These are phyloP conservation scores for Pandemis cinnamomeana DNA, from an alignment of 2,888 invertebrate genomes.

Conservation along the genomic window DNA sequence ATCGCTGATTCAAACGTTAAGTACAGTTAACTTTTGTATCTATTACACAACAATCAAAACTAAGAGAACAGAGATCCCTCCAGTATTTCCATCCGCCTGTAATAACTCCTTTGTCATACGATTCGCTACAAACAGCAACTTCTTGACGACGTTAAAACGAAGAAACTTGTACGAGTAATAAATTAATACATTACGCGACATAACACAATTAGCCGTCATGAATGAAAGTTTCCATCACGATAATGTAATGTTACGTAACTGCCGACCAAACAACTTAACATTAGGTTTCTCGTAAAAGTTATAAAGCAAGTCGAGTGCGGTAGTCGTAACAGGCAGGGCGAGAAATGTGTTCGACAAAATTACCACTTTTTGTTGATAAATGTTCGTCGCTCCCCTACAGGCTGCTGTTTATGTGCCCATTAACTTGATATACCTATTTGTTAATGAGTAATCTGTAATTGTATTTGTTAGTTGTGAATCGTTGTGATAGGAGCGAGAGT, in stretches of 20 bases:
- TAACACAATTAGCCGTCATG: slow-evolving; percentile 23
- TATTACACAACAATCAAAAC: no score
- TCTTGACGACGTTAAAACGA: slow-evolving; percentile 8
- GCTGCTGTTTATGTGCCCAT: slow-evolving; percentile 81
- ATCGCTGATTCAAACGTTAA: no score
- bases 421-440: slow-evolving; percentile 80
- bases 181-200: slow-evolving; percentile 13
- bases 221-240: slow-evolving; percentile 37
- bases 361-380: slow-evolving; percentile 82
- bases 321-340: slow-evolving; percentile 66
- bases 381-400: slow-evolving; percentile 63
- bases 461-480: slow-evolving; percentile 37
- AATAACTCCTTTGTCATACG: not conserved
- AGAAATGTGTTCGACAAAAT: slow-evolving; percentile 75
- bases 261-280: slow-evolving; percentile 54
- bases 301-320: slow-evolving; percentile 61
- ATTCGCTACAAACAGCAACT: not conserved
- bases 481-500: slow-evolving; percentile 10
- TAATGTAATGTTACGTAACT: slow-evolving; percentile 34
- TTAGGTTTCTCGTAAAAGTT: slow-evolving; percentile 59
- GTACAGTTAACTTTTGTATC: no score
- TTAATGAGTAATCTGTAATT: slow-evolving; percentile 77
- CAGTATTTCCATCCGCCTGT: not conserved
- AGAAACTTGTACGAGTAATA: slow-evolving; percentile 14
- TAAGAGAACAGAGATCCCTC: no score